Conservation (phyloP, 2,888 invertebrate genomes). For the Dasypolia templi region DNA sequence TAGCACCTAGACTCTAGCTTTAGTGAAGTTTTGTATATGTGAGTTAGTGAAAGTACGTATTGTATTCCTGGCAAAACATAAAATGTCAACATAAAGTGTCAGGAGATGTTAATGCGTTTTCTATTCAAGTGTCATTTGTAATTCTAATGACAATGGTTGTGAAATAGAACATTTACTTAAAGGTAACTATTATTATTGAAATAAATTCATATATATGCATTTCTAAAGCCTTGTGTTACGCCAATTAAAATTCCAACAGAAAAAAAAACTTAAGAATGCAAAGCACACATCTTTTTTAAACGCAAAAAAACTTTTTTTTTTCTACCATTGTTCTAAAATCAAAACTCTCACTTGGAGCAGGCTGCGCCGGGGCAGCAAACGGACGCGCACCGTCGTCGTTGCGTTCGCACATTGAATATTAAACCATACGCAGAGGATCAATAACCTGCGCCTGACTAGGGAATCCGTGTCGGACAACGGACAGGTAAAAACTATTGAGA, state of each 20-base stretch:
- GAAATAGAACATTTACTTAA: neutral
- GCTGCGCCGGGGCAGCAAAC: slow-evolving; percentile 58
- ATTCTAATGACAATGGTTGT: slow-evolving; percentile 15
- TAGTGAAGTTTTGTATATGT: slow-evolving; percentile 1
- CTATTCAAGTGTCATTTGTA: slow-evolving; percentile 16
- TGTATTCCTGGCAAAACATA: slow-evolving; percentile 25
- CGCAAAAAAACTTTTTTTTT: slow-evolving; percentile 13
- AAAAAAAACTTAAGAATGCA: slow-evolving; percentile 20
- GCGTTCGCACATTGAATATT: slow-evolving; percentile 79
- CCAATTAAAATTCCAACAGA: slow-evolving; percentile 13
- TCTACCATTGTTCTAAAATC: slow-evolving; percentile 59
- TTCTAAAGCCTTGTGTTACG: neutral
- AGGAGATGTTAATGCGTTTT: slow-evolving; percentile 12
- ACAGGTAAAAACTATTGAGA: slow-evolving; percentile 50
- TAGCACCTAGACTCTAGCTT: neutral
- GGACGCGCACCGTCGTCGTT: slow-evolving; percentile 66
- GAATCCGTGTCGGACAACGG: slow-evolving; percentile 76
- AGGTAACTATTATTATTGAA: neutral
- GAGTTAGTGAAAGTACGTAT: slow-evolving; percentile 16
- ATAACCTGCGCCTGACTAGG: slow-evolving; percentile 76
- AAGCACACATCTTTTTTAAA: slow-evolving; percentile 11
- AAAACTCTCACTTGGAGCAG: slow-evolving; percentile 59
- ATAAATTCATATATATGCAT: neutral
- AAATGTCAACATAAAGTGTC: slow-evolving; percentile 4
- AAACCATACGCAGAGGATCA: slow-evolving; percentile 77